phyloP scores from a whole-genome alignment of 2,797 vertebrate species.

The Hydrocynus forskahlii region DNA sequence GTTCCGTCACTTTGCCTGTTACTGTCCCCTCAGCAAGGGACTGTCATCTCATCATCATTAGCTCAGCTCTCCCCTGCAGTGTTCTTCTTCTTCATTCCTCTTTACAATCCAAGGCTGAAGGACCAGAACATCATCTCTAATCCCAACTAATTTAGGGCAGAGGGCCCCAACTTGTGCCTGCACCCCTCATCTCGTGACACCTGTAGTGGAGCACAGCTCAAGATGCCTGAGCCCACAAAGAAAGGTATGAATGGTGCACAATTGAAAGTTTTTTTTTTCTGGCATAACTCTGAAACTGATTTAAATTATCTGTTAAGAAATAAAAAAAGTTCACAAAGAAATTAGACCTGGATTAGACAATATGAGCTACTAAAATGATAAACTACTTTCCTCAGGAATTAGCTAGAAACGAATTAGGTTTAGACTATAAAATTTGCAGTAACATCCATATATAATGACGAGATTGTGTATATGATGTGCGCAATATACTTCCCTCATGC shows the following conservation, averaged over 20 bases:
- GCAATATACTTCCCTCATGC: neutral
- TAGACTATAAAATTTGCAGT: neutral
- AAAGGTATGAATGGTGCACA: conserved; percentile 78
- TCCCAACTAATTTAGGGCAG: conserved; percentile 24
- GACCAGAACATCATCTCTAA: conserved; percentile 24
- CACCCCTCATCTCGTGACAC: conserved; percentile 58
- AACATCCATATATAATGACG: too few species aligned
- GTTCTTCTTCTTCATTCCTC: conserved; percentile 21
- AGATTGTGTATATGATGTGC: neutral
- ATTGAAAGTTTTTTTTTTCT: neutral
- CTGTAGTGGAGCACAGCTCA: conserved; percentile 77
- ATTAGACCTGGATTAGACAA: neutral
- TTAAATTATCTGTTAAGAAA: neutral
- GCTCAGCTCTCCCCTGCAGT: conserved; percentile 62
- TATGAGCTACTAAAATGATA: neutral
- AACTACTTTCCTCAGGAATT: neutral
- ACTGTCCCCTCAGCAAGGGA: conserved; percentile 76
- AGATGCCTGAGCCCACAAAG: conserved; percentile 97
- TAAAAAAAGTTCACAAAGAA: neutral
- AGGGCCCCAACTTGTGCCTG: conserved; percentile 57
- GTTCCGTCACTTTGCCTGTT: conserved; percentile 81
- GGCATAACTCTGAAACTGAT: neutral
- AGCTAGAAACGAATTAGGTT: neutral
- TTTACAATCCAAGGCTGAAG: conserved; percentile 22
- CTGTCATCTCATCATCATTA: conserved; percentile 60